These are phyloP conservation scores for Gnathonemus echidnorhynchus DNA, from an alignment of 2,113 vertebrate species.

Conservation along the genomic window DNA sequence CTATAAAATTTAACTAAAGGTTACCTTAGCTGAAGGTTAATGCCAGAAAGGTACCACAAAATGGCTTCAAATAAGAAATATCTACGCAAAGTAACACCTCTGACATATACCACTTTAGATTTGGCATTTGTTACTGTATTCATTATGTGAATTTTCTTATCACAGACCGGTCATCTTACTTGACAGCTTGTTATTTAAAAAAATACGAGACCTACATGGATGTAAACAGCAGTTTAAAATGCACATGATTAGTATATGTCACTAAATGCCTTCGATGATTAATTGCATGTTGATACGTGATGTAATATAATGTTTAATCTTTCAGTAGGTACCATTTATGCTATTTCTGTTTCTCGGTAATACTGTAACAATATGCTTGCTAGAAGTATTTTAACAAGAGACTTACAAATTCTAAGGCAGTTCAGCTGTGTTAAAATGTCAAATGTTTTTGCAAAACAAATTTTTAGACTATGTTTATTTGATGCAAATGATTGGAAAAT, in stretches of 20 bases:
- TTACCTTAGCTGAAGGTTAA: neutral
- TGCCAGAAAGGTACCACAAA: neutral
- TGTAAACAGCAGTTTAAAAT: neutral
- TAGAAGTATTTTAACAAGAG: neutral
- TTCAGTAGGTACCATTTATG: neutral
- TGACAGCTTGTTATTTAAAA: neutral
- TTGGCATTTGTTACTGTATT: slow-evolving; percentile 1
- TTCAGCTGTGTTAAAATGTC: neutral
- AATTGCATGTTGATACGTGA: neutral
- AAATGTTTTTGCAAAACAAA: neutral
- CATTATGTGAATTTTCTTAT: neutral
- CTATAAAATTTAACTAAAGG: neutral
- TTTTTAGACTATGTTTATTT: neutral
- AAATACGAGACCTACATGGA: neutral
- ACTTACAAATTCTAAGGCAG: neutral
- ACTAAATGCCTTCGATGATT: neutral
- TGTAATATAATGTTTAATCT: neutral
- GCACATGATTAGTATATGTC: neutral
- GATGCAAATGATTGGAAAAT: neutral
- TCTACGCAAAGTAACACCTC: neutral
- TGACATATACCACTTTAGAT: neutral
- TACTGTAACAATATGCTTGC: neutral
- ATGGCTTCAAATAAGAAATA: neutral
- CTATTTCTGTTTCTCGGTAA: neutral
- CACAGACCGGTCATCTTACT: neutral